Evolutionary conservation across 2,113 vertebrate genomes (phyloP), one percentile per base, ranked within the genome.

Genomic region (Hiodon tergisus): DNA sequence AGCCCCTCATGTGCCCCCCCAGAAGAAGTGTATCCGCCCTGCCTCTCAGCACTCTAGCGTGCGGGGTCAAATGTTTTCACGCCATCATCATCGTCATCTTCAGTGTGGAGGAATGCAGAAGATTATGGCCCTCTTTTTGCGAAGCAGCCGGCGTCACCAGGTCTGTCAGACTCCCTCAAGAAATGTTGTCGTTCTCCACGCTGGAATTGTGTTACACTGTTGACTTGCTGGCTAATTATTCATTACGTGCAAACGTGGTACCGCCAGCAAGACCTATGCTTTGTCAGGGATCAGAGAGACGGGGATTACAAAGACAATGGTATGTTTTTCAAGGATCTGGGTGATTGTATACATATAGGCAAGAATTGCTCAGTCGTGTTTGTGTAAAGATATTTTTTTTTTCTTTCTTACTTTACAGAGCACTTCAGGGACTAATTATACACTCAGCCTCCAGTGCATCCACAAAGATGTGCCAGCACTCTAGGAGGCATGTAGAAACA

Each of bases 341-440:
- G 2, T 31, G 31, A 31, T 31, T 31, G 31, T 31, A 31, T 31
- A 31, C 31, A 31, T 31, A 31, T 31, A 31, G 31, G 31, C 31
- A 31, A 31, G 31, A 31, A 31, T 31, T 31, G 31, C 31, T 31
- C 31, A 31, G 31, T 8, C 7, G 31, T 11, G 2, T 16, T 48
- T 48, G 76, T 65, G 60, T 31, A 50, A 13, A 62, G 63, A 85
- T 83, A 80, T 74, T 77, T 54, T 81, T 31, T 1, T 78, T 83
- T 83, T 59, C 76, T 75, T 76, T 7, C 53, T 81, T 78, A 55
- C 67, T 67, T 67, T 71, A 82, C 82, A 79, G 73, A 68, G 76
- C 76, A 78, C 77, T 81, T 85, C 83, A 83, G 86, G 74, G 77
- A 81, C 83, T 85, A 87, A 89, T 89, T 87, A 85, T 83, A 86